Evolutionary conservation across 2,888 invertebrate species (phyloP).

Genomic region (Trissolcus brochymenae): DNA sequence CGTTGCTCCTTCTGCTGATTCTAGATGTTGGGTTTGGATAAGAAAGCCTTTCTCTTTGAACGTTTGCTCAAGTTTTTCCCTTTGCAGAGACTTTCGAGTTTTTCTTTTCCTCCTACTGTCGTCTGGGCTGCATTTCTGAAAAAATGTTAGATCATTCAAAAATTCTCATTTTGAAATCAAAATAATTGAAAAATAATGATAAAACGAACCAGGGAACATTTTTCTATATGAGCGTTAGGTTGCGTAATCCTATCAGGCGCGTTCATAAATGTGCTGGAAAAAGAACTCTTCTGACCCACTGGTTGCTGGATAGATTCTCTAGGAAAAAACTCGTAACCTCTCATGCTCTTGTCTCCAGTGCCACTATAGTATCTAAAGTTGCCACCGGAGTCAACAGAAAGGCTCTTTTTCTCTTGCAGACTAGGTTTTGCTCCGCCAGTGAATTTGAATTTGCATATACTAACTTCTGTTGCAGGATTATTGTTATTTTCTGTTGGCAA

Average conservation of each 20-base stretch:
- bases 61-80: conserved; percentile 93
- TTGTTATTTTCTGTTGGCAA: conserved; percentile 85
- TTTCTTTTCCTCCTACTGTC: conserved; percentile 82
- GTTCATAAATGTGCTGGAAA: conserved; percentile 76
- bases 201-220: conserved; percentile 35
- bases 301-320: conserved; percentile 83
- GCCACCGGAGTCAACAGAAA: conserved; percentile 92
- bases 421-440: conserved; percentile 93
- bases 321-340: conserved; percentile 87
- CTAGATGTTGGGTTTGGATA: conserved; percentile 94
- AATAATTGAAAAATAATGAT: not conserved
- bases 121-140: conserved; percentile 63
- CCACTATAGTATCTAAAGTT: conserved; percentile 92
- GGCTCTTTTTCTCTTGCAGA: conserved; percentile 93
- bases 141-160: not conserved
- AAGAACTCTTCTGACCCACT: conserved; percentile 76
- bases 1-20: conserved; percentile 94
- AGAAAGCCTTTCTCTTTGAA: conserved; percentile 95
- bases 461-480: conserved; percentile 89
- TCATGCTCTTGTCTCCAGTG: conserved; percentile 87
- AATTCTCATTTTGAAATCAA: not conserved
- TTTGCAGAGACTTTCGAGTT: conserved; percentile 87
- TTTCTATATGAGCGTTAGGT: conserved; percentile 41
- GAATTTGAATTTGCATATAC: conserved; percentile 95
- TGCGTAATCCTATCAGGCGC: conserved; percentile 78